phyloP scores from a whole-genome alignment of 2,113 vertebrate genomes.

The Gymnogyps californianus region DNA sequence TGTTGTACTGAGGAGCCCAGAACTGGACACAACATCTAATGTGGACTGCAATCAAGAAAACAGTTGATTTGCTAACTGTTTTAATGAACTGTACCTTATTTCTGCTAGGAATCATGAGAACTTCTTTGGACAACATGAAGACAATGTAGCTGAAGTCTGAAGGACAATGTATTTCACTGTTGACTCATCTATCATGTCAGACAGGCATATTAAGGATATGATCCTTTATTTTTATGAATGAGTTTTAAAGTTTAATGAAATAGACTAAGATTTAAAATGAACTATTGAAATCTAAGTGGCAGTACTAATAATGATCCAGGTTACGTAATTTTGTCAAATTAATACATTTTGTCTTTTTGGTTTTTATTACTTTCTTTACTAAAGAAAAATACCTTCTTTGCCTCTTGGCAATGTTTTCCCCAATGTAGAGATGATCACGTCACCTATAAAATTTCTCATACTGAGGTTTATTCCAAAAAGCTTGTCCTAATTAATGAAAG shows the following conservation, averaged over 20 bases:
- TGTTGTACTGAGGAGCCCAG: not conserved
- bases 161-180: not conserved
- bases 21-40: not conserved
- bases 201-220: not conserved
- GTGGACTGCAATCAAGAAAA: not conserved
- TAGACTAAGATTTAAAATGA: not conserved
- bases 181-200: not conserved
- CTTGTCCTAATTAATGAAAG: slow-evolving; percentile 72
- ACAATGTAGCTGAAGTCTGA: not conserved
- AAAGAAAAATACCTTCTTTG: not conserved
- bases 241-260: not conserved
- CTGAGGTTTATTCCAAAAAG: slow-evolving; percentile 72
- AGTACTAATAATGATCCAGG: not conserved
- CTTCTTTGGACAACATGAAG: not conserved
- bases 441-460: slow-evolving; percentile 70
- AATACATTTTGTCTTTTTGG: not conserved
- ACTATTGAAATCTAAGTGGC: not conserved
- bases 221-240: not conserved
- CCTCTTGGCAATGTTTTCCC: slow-evolving; percentile 72
- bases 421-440: slow-evolving; percentile 69
- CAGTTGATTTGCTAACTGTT: not conserved
- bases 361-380: not conserved
- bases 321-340: not conserved
- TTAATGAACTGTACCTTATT: not conserved
- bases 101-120: not conserved